Base-by-base conservation (phyloP, 2,888 invertebrate species). In the Margaritifera margaritifera region DNA sequence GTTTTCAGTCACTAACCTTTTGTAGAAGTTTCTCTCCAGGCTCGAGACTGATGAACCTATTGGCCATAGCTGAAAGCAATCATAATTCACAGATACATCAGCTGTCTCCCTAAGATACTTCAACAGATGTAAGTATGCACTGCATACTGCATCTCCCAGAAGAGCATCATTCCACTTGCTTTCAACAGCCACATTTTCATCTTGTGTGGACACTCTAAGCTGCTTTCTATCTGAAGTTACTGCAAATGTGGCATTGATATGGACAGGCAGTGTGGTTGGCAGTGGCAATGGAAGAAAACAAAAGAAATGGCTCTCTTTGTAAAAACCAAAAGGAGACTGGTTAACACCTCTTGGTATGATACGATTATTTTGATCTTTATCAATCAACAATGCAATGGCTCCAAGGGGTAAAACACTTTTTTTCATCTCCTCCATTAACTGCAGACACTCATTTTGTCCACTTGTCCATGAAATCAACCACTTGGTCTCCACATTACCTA, bases 231-330 rank as follows among this genome's bases (percentile, higher is more conserved):
- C 80, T 20, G 84, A 78, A 11, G 79, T 79, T 18, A 87, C 73
- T 15, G 84, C 78, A 76, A 87, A 87, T 6, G 82, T 75, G 1
- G 80, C 87, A 65, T 86, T 87, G 24, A 87, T 67, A 62, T 86
- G 85, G 24, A 86, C 77, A 15, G 86, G 83, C n/a, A 87, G 76
- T 6, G 72, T 72, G 24, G 77, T 78, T 27, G 64, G 64, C 11
- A 84, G 72, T 24, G 86, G 84, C n/a, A 87, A 72, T 2, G 87
- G 87, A 15, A 77, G 69, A 58, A 69, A 78, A 27, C 75, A 78
- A 66, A 74, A 80, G 15, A 78, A 57, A 64, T 75, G 78, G 24
- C 78, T 74, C n/a, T 56, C 62, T 24, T 58, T 61, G 66, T 73
- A 78, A 64, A 78, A 78, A 31, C 80, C 78, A 25, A 25, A 51